These are phyloP conservation scores for Zaprionus kolodkinae DNA, from an alignment of 1,140 invertebrate genomes.

Conservation along the genomic window DNA sequence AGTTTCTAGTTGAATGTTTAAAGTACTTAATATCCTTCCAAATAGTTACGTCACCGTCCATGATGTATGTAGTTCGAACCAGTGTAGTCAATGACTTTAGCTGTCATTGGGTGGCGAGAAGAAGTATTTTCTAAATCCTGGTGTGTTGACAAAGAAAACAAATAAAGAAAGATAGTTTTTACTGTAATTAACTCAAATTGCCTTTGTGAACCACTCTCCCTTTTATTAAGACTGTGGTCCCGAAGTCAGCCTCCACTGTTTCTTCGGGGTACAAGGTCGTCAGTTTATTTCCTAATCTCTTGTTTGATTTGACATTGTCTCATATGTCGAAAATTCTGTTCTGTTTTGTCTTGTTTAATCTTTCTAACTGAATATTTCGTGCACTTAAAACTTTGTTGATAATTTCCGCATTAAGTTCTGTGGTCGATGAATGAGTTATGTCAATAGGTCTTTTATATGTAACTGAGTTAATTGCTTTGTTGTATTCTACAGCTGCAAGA, in stretches of 20 bases:
- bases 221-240: conserved; percentile 31
- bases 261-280: conserved; percentile 28
- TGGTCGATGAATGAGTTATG: conserved; percentile 9
- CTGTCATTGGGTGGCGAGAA: background rate
- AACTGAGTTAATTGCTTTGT: conserved; percentile 37
- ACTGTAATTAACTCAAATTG: conserved; percentile 11
- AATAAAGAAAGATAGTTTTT: background rate
- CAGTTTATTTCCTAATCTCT: conserved; percentile 32
- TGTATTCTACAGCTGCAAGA: conserved; percentile 27
- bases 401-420: conserved; percentile 14
- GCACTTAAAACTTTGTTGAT: conserved; percentile 15
- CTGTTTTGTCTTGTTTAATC: background rate
- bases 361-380: conserved; percentile 7
- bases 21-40: too few relatives aligned
- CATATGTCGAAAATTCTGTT: too few relatives aligned
- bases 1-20: background rate
- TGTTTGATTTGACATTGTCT: too few relatives aligned
- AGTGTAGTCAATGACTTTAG: background rate
- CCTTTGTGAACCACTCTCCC: conserved; percentile 35
- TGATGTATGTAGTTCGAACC: conserved; percentile 1
- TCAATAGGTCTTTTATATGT: background rate
- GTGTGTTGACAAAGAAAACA: background rate
- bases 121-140: background rate
- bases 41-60: background rate
- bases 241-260: conserved; percentile 33